Conservation (phyloP, 2,888 invertebrate genomes). For the Sylvicola cinctus region DNA sequence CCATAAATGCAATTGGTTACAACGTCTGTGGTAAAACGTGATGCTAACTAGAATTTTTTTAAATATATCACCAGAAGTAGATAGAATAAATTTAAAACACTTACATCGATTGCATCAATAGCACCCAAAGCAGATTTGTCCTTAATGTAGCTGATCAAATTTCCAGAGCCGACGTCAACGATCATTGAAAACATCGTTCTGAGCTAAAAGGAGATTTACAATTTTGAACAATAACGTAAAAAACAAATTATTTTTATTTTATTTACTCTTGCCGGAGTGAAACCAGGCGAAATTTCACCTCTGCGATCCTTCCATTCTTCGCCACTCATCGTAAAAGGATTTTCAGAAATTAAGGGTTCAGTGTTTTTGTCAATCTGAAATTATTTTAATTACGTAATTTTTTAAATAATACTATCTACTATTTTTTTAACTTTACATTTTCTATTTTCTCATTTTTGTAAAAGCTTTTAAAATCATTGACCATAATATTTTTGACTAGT, state of each 20-base stretch:
- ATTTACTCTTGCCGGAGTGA: constrained; percentile 27
- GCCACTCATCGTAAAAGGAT: constrained; percentile 27
- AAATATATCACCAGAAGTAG: neutral
- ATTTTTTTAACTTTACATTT: no score
- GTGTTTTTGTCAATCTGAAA: no score
- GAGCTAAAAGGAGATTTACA: constrained; percentile 11
- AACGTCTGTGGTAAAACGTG: constrained; percentile 8
- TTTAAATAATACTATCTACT: no score
- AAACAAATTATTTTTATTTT: no score
- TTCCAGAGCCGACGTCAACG: no score
- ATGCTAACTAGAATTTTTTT: constrained; percentile 1
- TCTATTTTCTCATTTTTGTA: constrained; percentile 13
- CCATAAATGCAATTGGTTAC: constrained; percentile 19
- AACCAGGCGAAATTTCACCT: constrained; percentile 27
- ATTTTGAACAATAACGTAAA: neutral
- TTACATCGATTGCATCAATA: no score
- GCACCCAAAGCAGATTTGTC: no score
- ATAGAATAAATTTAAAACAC: neutral
- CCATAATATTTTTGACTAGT: constrained; percentile 19
- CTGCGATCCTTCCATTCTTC: constrained; percentile 29
- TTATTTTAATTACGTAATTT: no score
- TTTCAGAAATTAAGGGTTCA: constrained; percentile 11
- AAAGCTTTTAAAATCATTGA: constrained; percentile 23
- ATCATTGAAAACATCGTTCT: constrained; percentile 29
- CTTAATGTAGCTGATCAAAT: no score